These are phyloP conservation scores for Dolichomitus sp. DNA, from an alignment of 2,888 invertebrate species.

Conservation along the genomic window DNA sequence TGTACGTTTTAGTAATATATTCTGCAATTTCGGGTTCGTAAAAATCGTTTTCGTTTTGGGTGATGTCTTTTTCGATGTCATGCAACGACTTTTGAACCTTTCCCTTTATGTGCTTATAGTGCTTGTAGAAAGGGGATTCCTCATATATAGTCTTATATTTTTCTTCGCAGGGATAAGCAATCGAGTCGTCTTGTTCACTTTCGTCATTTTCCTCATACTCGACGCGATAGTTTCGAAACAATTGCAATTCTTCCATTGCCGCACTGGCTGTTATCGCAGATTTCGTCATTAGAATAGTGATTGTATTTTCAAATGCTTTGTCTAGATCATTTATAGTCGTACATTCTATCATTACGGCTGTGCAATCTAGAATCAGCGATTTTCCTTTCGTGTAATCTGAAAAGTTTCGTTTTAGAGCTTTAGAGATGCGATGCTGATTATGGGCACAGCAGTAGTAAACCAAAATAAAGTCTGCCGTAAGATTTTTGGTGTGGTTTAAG, in stretches of 20 bases:
- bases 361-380: background rate
- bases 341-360: too few relatives aligned
- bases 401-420: conserved; percentile 7
- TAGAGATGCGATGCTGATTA: conserved; percentile 17
- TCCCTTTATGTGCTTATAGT: background rate
- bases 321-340: too few relatives aligned
- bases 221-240: background rate
- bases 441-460: conserved; percentile 18
- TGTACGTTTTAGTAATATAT: conserved; percentile 20
- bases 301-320: too few relatives aligned
- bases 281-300: too few relatives aligned
- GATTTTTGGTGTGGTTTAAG: background rate
- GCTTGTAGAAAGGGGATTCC: conserved; percentile 28
- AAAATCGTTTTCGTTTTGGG: background rate
- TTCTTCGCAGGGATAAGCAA: background rate
- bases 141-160: conserved; percentile 1
- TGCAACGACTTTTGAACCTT: background rate
- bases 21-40: conserved; percentile 13
- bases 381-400: background rate
- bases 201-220: conserved; percentile 10
- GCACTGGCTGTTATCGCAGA: background rate
- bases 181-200: background rate
- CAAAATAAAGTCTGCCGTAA: background rate
- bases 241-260: background rate
- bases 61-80: conserved; percentile 12